Percentiles rank a stretch among this genome's conserved stretches.
phyloP scores from a whole-genome alignment of 2,797 vertebrate species.

The Cynodonichthys magdalenae region DNA sequence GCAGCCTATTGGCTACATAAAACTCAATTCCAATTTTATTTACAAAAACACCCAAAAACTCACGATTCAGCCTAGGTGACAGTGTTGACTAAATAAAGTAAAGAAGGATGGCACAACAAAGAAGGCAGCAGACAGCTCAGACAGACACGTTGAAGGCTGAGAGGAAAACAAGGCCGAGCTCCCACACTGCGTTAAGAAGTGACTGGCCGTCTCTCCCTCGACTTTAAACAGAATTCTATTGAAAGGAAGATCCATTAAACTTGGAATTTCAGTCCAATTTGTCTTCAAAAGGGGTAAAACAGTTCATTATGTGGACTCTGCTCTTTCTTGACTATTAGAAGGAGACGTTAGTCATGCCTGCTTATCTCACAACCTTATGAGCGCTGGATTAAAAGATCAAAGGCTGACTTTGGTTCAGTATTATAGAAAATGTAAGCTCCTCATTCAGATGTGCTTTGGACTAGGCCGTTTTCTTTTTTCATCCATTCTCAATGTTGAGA shows the following conservation, averaged over 20 bases:
- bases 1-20: slow-evolving; percentile 11
- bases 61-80: slow-evolving; percentile 34
- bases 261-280: slow-evolving; percentile 84
- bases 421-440: slow-evolving; percentile 90
- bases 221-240: slow-evolving; percentile 71
- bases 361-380: slow-evolving; percentile 98
- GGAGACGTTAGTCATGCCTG: slow-evolving; percentile 92
- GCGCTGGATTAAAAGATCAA: slow-evolving; percentile 98
- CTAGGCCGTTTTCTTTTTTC: slow-evolving; percentile 59
- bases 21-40: slow-evolving; percentile 31
- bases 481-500: slow-evolving; percentile 74
- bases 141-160: slow-evolving; percentile 49
- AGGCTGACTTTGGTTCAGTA: slow-evolving; percentile 91
- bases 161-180: slow-evolving; percentile 35
- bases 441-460: slow-evolving; percentile 82
- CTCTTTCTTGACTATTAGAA: slow-evolving; percentile 90
- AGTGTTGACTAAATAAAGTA: slow-evolving; percentile 52
- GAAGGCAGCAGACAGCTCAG: slow-evolving; percentile 50
- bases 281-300: slow-evolving; percentile 85
- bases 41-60: slow-evolving; percentile 17
- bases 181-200: slow-evolving; percentile 33
- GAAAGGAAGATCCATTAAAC: slow-evolving; percentile 81
- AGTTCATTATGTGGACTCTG: slow-evolving; percentile 87
- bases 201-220: slow-evolving; percentile 45
- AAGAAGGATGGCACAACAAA: slow-evolving; percentile 36